phyloP scores from a whole-genome alignment of 2,797 vertebrate genomes.

The Crenuchus spilurus region DNA sequence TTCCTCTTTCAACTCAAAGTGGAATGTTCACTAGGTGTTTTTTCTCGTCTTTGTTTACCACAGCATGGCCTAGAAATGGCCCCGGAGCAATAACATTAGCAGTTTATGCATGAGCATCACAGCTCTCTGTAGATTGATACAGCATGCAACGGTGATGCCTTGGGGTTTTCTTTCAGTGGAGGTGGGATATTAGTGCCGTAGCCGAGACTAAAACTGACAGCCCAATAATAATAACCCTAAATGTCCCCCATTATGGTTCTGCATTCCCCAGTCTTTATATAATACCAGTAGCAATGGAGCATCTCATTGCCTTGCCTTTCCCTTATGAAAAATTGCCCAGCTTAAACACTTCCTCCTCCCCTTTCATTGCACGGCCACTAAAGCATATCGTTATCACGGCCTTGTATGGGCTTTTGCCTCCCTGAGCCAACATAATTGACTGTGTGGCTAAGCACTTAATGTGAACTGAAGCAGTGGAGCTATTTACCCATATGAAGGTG shows the following conservation, averaged over 20 bases:
- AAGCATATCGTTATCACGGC: constrained; percentile 81
- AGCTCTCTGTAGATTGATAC: constrained; percentile 69
- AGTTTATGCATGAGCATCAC: constrained; percentile 67
- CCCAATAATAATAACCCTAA: constrained; percentile 82
- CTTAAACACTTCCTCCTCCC: constrained; percentile 72
- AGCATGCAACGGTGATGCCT: constrained; percentile 69
- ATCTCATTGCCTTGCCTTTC: constrained; percentile 80
- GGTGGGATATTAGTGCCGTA: constrained; percentile 43
- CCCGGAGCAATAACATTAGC: background rate
- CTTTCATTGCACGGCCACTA: constrained; percentile 79
- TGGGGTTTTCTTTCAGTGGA: constrained; percentile 65
- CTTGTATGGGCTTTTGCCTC: constrained; percentile 75
- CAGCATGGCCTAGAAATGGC: background rate
- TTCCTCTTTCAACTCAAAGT: background rate
- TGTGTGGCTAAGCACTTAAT: constrained; percentile 80
- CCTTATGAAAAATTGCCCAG: constrained; percentile 63
- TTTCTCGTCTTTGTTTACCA: background rate
- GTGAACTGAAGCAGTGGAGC: constrained; percentile 71
- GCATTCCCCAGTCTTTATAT: constrained; percentile 75
- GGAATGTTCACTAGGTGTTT: background rate
- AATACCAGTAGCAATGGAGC: constrained; percentile 79
- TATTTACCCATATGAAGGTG: constrained; percentile 71
- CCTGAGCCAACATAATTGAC: constrained; percentile 82
- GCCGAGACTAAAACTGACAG: constrained; percentile 75
- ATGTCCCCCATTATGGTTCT: constrained; percentile 79